Conservation (phyloP, 2,797 vertebrate genomes). For the Pseudochaenichthys georgianus region DNA sequence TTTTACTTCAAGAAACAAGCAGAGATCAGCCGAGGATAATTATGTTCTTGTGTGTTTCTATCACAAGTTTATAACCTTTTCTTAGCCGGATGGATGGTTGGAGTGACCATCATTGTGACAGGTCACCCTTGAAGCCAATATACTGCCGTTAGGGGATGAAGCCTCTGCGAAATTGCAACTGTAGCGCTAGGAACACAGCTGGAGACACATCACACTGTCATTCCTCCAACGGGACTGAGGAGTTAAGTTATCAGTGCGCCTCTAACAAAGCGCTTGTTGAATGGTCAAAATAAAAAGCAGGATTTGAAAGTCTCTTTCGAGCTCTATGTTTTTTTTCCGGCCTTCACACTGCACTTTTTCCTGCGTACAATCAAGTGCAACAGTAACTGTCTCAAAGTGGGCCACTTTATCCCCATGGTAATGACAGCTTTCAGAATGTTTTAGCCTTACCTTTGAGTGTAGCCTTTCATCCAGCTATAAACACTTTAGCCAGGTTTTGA, state of each 20-base stretch:
- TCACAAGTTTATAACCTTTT: constrained; percentile 14
- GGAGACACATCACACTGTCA: constrained; percentile 32
- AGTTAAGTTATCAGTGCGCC: constrained; percentile 34
- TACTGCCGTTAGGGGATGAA: constrained; percentile 6
- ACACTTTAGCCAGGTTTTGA: background rate
- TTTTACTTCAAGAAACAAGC: too few relatives aligned
- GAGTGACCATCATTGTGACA: constrained; percentile 4
- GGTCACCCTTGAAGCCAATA: constrained; percentile 22
- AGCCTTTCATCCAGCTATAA: background rate
- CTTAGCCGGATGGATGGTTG: constrained; percentile 13
- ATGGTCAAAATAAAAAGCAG: background rate
- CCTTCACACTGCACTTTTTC: constrained; percentile 2
- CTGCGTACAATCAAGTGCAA: constrained; percentile 6
- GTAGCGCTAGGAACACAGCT: constrained; percentile 8
- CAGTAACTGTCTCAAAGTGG: background rate
- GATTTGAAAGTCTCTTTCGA: background rate
- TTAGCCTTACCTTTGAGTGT: background rate
- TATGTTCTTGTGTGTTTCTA: background rate
- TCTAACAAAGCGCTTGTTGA: constrained; percentile 22
- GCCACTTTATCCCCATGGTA: background rate
- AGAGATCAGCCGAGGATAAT: background rate
- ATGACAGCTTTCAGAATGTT: background rate
- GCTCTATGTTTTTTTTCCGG: background rate
- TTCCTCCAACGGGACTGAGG: constrained; percentile 6
- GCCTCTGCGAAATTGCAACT: constrained; percentile 3